A percentile compares a stretch with the other conserved stretches of the same genome.
Evolutionary conservation across 2,888 invertebrate genomes (phyloP).

Genomic region (Drosophila sordidula): DNA sequence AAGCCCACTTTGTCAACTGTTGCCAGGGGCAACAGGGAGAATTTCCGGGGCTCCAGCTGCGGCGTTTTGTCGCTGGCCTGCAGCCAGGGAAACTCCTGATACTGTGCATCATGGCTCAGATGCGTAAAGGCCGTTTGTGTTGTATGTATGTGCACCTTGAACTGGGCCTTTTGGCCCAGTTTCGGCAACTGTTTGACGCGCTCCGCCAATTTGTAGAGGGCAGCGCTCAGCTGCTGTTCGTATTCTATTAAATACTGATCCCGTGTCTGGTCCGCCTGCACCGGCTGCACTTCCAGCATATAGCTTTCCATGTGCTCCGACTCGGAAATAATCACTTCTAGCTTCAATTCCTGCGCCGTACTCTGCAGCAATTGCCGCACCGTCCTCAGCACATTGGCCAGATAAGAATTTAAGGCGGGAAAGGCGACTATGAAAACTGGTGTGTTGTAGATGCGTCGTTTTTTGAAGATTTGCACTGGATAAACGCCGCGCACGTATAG

Average conservation of each 20-base stretch:
- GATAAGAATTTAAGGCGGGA: constrained; percentile 81
- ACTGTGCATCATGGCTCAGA: constrained; percentile 73
- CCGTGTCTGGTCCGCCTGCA: not conserved
- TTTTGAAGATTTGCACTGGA: constrained; percentile 82
- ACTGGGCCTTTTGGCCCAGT: constrained; percentile 69
- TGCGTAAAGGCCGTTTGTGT: constrained; percentile 79
- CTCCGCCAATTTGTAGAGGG: constrained; percentile 77
- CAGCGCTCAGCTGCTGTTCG: constrained; percentile 80
- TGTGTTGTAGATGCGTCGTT: constrained; percentile 81
- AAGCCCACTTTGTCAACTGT: constrained; percentile 68
- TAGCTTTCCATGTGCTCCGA: constrained; percentile 60
- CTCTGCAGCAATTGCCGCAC: constrained; percentile 67
- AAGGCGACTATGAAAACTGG: constrained; percentile 81
- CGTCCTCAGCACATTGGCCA: constrained; percentile 73
- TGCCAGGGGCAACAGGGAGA: constrained; percentile 75
- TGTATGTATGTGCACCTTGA: constrained; percentile 81
- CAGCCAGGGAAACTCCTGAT: constrained; percentile 84
- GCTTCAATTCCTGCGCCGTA: constrained; percentile 58
- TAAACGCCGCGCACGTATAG: constrained; percentile 82
- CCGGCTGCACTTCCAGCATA: constrained; percentile 43
- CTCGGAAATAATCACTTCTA: constrained; percentile 79
- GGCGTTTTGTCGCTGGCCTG: constrained; percentile 36
- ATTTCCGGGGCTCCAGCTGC: constrained; percentile 24
- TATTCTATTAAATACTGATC: constrained; percentile 81
- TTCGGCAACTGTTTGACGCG: constrained; percentile 76